Base-by-base conservation (phyloP, 2,888 invertebrate genomes). In the Diabrotica balteata region DNA sequence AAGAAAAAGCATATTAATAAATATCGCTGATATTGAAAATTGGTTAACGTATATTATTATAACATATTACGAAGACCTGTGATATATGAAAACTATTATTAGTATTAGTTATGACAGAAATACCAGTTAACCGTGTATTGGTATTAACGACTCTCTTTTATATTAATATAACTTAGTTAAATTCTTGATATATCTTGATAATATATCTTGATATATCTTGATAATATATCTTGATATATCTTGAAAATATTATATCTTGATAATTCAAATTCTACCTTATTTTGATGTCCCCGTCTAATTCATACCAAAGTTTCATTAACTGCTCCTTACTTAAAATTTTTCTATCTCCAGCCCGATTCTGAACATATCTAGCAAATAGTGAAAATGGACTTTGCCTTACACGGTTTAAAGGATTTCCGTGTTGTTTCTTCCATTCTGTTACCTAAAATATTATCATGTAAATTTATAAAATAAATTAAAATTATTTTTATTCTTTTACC, bases 251-350 rank as follows among this genome's bases (percentile, higher is more conserved):
- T 32, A 32, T 32, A 54, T 17, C 17, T 46, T 11, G 0, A 52
- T 22, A 22, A 45, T 45, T 17, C 10, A 42, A 32, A 10, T 8
- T 65, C 69, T 88, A 90, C 79, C 84, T 84, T 46, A 86, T 75
- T 78, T 86, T 91, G 57, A 89, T 86, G 17, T 90, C 89, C 2
- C 86, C 85, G 66, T 87, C 87, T 49, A 90, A 82, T 50, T 86
- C 83, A 4, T 87, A 83, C 95, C 95, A 95, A 67, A 89, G 85
- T 70, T 89, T 87, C 73, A 90, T 86, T 9, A 92, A 80, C 55
- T 89, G 86, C 57, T 87, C 84, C 7, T 83, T 77, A 74, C 84
- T 84, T 0, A 85, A 76, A 73, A 87, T 85, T 71, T 83, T 80
- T 2, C 85, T 84, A 68, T 82, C 78, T 8, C 86, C 83, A 0